A percentile compares a stretch with the other conserved stretches of the same genome.
Evolutionary conservation across 2,888 invertebrate species (phyloP).

Genomic region (Agrenia bidenticulata): DNA sequence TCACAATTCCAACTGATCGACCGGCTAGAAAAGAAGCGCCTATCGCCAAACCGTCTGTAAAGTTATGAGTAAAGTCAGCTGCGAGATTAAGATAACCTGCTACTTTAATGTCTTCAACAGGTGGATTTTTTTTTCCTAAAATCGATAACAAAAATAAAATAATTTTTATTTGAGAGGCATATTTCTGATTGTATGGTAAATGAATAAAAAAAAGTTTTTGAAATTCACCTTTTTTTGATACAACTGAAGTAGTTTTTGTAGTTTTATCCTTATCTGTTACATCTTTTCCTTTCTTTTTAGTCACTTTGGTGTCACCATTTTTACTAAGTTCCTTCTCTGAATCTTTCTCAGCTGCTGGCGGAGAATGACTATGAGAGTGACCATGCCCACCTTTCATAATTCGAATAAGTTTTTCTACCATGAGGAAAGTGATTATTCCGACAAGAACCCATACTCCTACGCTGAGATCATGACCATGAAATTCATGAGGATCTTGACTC

Average conservation of each 20-base stretch:
- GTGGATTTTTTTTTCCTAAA: conserved; percentile 13
- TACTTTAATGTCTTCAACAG: conserved; percentile 67
- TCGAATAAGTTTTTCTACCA: conserved; percentile 89
- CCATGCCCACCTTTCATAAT: conserved; percentile 80
- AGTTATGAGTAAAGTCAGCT: conserved; percentile 98
- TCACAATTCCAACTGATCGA: conserved; percentile 79
- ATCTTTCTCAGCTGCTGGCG: conserved; percentile 34
- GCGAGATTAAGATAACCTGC: conserved; percentile 94
- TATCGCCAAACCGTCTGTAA: conserved; percentile 98
- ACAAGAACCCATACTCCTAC: conserved; percentile 93
- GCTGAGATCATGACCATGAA: conserved; percentile 75
- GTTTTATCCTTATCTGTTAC: conserved; percentile 11
- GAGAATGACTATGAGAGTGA: conserved; percentile 60
- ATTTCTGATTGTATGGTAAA: too few species aligned
- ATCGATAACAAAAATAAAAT: too few species aligned
- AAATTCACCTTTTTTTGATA: conserved; percentile 15
- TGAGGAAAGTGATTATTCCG: conserved; percentile 87
- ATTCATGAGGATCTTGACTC: conserved; percentile 54
- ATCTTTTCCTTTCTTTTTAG: conserved; percentile 52
- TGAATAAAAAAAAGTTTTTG: too few species aligned
- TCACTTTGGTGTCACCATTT: conserved; percentile 35
- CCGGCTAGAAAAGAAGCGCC: conserved; percentile 96
- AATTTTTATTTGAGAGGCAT: too few species aligned
- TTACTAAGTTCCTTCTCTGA: conserved; percentile 33
- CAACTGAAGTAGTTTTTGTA: not conserved